These are phyloP conservation scores for Drosophila nr. fundita DNA, from an alignment of 2,888 invertebrate genomes.

Conservation along the genomic window DNA sequence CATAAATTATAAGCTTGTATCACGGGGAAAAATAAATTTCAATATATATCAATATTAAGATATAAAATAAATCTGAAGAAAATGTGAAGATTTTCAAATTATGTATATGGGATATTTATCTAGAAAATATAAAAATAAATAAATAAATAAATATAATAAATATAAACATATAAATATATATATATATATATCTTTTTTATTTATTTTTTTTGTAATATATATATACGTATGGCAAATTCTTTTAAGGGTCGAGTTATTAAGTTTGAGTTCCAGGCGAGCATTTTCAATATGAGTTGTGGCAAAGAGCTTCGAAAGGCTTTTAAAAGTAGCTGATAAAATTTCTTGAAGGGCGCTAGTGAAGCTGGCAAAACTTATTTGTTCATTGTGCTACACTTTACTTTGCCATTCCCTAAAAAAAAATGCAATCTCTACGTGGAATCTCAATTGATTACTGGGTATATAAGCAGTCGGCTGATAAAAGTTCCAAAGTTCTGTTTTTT, in stretches of 20 bases:
- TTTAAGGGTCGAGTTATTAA: neutral
- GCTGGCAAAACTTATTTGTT: neutral
- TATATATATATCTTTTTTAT: neutral
- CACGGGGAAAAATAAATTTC: neutral
- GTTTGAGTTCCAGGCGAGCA: neutral
- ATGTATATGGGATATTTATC: too few relatives aligned
- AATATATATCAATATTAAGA: neutral
- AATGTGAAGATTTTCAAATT: neutral
- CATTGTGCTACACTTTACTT: neutral
- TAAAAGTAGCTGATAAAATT: neutral
- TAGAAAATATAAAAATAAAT: too few relatives aligned
- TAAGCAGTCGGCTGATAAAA: conserved; percentile 12
- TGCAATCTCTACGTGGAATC: neutral
- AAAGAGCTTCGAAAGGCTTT: neutral
- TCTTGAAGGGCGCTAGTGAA: neutral
- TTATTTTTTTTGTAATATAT: neutral
- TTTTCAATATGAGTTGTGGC: neutral
- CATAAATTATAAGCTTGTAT: neutral
- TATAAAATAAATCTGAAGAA: neutral
- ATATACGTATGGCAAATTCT: too few relatives aligned
- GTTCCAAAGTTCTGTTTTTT: neutral
- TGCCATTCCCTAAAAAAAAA: neutral
- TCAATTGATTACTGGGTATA: conserved; percentile 27
- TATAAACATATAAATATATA: neutral
- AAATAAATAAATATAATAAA: too few relatives aligned